A percentile compares a stretch with the other conserved stretches of the same genome.
Conservation (phyloP, 53 echinoderm and acorn worm species). For the Temnopleurus reevesii region DNA sequence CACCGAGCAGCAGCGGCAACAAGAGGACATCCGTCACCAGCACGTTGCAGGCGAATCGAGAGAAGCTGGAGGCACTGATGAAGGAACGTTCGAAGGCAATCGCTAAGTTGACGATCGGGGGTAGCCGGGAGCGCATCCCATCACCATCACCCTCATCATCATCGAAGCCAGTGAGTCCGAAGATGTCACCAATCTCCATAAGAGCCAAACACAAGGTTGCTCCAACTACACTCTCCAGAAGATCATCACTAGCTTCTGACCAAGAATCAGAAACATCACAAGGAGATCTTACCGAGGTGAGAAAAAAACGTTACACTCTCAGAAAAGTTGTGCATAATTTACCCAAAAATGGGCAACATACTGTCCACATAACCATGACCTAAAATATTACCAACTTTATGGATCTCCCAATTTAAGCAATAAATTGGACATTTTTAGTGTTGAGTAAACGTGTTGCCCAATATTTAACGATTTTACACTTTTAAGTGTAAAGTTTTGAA, state of each 20-base stretch:
- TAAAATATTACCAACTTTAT: too few species aligned
- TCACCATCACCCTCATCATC: background rate
- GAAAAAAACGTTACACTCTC: too few species aligned
- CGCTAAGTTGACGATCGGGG: background rate
- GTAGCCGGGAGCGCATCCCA: conserved; percentile 13
- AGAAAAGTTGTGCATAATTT: too few species aligned
- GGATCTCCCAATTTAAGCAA: too few species aligned
- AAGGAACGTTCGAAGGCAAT: conserved; percentile 32
- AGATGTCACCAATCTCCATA: conserved; percentile 4
- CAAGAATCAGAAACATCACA: background rate
- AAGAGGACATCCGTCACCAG: background rate
- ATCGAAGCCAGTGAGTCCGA: background rate
- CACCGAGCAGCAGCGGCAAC: background rate
- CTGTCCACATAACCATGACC: too few species aligned
- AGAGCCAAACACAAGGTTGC: conserved; percentile 6
- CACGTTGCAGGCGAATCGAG: conserved; percentile 26
- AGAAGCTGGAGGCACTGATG: conserved; percentile 36
- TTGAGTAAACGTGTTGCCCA: too few species aligned
- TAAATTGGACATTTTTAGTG: too few species aligned
- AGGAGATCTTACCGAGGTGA: background rate
- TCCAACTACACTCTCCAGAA: background rate
- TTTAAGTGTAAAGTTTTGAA: too few species aligned
- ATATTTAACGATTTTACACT: too few species aligned
- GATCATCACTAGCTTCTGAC: background rate
- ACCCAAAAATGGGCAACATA: too few species aligned